Conservation (phyloP, 92 coral and sea anemone genomes). For the Zoanthus sansibaricus region DNA sequence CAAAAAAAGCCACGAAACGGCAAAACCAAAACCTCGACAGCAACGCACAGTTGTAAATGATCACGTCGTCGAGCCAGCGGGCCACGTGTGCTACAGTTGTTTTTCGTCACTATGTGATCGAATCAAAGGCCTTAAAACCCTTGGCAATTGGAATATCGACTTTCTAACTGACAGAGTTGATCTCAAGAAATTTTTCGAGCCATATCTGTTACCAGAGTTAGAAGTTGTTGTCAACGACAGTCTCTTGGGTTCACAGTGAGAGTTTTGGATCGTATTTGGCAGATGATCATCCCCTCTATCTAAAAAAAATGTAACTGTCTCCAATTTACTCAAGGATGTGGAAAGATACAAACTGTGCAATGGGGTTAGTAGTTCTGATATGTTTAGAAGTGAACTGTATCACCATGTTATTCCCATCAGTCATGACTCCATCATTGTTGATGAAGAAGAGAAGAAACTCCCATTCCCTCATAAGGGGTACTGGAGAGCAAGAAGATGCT, state of each 20-base stretch:
- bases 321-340: constrained; percentile 57
- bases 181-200: constrained; percentile 51
- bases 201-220: constrained; percentile 57
- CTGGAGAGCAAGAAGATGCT: constrained; percentile 35
- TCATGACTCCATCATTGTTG: constrained; percentile 14
- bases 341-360: constrained; percentile 47
- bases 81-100: neutral
- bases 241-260: constrained; percentile 70
- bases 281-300: constrained; percentile 68
- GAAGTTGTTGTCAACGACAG: constrained; percentile 72
- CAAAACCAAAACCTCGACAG: constrained; percentile 4
- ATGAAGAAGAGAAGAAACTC: constrained; percentile 31
- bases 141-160: constrained; percentile 61
- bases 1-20: constrained; percentile 11
- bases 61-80: neutral
- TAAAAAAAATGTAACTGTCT: constrained; percentile 53
- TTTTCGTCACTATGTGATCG: constrained; percentile 12
- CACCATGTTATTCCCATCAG: constrained; percentile 68
- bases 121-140: constrained; percentile 47
- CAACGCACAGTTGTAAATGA: neutral
- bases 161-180: constrained; percentile 28
- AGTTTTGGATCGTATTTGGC: constrained; percentile 67
- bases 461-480: constrained; percentile 61
- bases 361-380: constrained; percentile 33
- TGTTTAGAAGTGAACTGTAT: constrained; percentile 31